Conservation (phyloP, 2,113 vertebrate species). For the Caretta caretta region DNA sequence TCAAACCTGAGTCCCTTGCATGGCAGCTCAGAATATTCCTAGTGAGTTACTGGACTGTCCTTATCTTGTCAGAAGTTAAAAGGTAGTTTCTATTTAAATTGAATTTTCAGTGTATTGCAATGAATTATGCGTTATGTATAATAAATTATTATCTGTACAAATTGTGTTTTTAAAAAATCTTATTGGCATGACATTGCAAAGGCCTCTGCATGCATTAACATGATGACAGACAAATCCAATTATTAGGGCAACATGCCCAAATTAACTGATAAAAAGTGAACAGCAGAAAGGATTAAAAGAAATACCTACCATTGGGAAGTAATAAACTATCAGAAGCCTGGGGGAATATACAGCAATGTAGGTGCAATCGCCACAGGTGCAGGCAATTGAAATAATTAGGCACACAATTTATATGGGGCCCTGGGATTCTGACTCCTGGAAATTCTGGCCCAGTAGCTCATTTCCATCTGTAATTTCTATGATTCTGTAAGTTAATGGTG, state of each 20-base stretch:
- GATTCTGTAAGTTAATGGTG: not conserved
- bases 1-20: not conserved
- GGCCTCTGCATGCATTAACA: not conserved
- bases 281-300: not conserved
- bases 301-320: not conserved
- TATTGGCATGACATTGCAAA: not conserved
- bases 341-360: not conserved
- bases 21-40: not conserved
- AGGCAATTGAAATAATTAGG: conserved; percentile 25
- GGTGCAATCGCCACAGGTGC: conserved; percentile 12
- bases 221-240: not conserved
- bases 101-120: not conserved
- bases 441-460: conserved; percentile 20
- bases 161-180: not conserved
- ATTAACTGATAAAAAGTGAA: not conserved
- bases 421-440: conserved; percentile 9
- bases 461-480: not conserved
- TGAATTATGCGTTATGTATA: not conserved
- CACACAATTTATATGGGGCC: not conserved
- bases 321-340: not conserved
- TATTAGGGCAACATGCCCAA: not conserved
- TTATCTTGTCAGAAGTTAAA: not conserved
- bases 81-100: not conserved
- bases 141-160: not conserved
- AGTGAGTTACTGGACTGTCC: fast-evolving